phyloP scores from a whole-genome alignment of 2,113 vertebrate genomes.

The Microtus ochrogaster region DNA sequence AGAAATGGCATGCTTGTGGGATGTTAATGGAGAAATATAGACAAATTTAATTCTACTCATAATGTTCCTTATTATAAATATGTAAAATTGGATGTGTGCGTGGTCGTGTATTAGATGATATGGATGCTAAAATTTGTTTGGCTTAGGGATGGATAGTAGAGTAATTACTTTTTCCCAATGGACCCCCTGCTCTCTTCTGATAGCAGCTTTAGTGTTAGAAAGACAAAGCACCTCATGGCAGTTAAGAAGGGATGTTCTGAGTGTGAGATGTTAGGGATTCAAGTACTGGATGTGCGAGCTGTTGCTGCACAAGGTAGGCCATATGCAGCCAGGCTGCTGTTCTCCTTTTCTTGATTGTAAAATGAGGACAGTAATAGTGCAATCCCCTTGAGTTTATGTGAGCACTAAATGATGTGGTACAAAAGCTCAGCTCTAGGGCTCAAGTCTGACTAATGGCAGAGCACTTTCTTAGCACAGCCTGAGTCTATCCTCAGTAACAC shows the following conservation, averaged over 20 bases:
- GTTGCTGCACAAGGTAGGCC: fast-evolving
- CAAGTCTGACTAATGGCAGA: background rate
- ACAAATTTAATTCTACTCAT: constrained; percentile 3
- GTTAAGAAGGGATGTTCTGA: background rate
- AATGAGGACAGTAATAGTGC: background rate
- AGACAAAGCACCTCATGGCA: background rate
- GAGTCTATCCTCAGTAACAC: background rate
- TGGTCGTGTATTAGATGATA: background rate
- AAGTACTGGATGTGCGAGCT: background rate
- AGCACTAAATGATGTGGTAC: background rate
- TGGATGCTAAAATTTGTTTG: constrained; percentile 11
- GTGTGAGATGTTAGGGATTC: background rate
- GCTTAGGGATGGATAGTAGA: background rate
- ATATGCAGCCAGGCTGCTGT: background rate
- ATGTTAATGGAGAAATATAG: constrained; percentile 25
- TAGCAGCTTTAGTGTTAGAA: background rate
- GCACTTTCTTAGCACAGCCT: background rate
- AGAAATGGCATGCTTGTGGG: background rate
- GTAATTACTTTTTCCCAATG: constrained; percentile 6
- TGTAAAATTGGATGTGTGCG: background rate
- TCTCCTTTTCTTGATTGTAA: background rate
- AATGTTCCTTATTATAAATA: constrained; percentile 17
- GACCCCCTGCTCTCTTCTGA: background rate
- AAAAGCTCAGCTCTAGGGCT: background rate
- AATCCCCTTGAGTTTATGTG: background rate